Conservation (phyloP, 2,888 invertebrate genomes). For the Tachina fera region DNA sequence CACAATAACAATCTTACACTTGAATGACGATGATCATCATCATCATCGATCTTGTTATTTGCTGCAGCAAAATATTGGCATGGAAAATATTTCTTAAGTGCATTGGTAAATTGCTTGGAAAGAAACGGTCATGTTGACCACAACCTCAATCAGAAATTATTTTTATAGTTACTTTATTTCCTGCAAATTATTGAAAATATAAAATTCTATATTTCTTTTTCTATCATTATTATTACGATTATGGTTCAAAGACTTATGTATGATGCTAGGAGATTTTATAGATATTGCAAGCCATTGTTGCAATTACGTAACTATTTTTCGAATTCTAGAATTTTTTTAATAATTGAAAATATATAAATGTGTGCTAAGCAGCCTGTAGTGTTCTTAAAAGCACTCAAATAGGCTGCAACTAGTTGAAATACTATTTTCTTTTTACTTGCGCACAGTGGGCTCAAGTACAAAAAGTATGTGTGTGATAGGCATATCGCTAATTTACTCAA, state of each 20-base stretch:
- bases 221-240: slow-evolving; percentile 5
- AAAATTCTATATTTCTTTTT: background rate
- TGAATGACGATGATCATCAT: slow-evolving; percentile 49
- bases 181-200: slow-evolving; percentile 40
- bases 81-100: slow-evolving; percentile 29
- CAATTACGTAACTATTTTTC: background rate
- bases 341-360: background rate
- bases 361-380: background rate
- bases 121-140: slow-evolving; percentile 35
- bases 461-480: too few relatives aligned
- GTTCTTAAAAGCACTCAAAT: background rate
- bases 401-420: too few relatives aligned
- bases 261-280: background rate
- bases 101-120: slow-evolving; percentile 4
- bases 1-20: slow-evolving; percentile 57
- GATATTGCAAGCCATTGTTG: background rate
- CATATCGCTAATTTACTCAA: too few relatives aligned
- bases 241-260: background rate
- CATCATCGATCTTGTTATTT: slow-evolving; percentile 29
- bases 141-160: slow-evolving; percentile 41
- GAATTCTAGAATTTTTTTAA: background rate
- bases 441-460: too few relatives aligned
- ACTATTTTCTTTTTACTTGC: too few relatives aligned
- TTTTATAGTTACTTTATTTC: slow-evolving; percentile 41
- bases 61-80: slow-evolving; percentile 43